A percentile compares a stretch with the other conserved stretches of the same genome.
Evolutionary conservation across 2,888 invertebrate genomes (phyloP).

Genomic region (Calameuta idolon): DNA sequence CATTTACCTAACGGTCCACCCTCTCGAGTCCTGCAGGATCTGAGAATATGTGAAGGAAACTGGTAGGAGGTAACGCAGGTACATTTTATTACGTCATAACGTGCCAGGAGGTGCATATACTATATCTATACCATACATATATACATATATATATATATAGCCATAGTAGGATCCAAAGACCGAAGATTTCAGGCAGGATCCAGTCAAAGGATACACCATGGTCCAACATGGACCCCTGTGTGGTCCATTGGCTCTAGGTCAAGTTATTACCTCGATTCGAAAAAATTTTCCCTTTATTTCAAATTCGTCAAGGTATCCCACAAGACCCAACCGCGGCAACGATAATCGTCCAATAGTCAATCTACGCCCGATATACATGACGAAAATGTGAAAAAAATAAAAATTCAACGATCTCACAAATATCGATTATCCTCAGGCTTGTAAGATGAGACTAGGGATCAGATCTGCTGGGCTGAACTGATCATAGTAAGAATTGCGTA

Average conservation of each 20-base stretch:
- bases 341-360: neutral
- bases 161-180: neutral
- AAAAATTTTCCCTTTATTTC: conserved; percentile 30
- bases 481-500: neutral
- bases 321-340: neutral
- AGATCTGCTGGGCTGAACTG: neutral
- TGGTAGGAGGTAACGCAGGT: conserved; percentile 24
- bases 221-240: conserved; percentile 40
- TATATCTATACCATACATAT: neutral
- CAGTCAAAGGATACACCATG: conserved; percentile 34
- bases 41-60: conserved; percentile 26
- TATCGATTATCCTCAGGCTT: neutral
- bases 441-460: neutral
- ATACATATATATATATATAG: neutral
- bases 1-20: conserved; percentile 43
- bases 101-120: conserved; percentile 42
- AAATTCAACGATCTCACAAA: neutral
- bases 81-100: conserved; percentile 53
- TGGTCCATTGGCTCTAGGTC: conserved; percentile 38
- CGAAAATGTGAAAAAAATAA: neutral
- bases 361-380: neutral
- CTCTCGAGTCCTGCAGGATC: conserved; percentile 37
- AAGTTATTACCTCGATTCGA: conserved; percentile 40
- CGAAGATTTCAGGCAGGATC: neutral
- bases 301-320: conserved; percentile 6